Evolutionary conservation across 1,140 invertebrate species (phyloP).

Genomic region (Piezodorus guildinii): DNA sequence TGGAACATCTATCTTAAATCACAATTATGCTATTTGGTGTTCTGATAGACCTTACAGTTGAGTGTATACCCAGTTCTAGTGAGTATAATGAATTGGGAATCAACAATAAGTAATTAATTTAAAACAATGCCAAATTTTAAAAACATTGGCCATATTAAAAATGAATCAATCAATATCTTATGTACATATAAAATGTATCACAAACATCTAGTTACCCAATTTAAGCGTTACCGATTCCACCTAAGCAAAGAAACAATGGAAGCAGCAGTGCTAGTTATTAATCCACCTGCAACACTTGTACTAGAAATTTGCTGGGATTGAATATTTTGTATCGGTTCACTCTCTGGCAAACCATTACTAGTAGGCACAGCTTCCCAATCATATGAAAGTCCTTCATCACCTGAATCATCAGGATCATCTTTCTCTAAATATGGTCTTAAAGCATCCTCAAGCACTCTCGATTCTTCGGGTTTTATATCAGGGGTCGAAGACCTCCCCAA

Average conservation of each 20-base stretch:
- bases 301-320: constrained; percentile 37
- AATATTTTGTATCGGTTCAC: neutral
- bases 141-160: no score
- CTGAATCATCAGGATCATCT: constrained; percentile 51
- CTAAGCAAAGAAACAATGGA: constrained; percentile 56
- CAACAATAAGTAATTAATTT: no score
- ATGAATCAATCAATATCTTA: no score
- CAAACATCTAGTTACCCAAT: no score
- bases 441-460: constrained; percentile 43
- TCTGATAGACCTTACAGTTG: neutral
- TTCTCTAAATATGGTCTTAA: constrained; percentile 43
- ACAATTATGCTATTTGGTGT: neutral
- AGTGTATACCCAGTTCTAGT: neutral
- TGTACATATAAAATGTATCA: no score
- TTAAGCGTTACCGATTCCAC: constrained; percentile 31
- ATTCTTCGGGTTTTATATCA: constrained; percentile 41
- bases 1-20: no score
- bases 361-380: constrained; percentile 54
- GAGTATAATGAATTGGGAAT: no score
- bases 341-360: neutral
- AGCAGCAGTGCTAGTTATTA: constrained; percentile 54
- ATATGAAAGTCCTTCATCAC: constrained; percentile 47
- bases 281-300: constrained; percentile 45
- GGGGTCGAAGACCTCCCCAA: constrained; percentile 53
- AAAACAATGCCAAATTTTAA: no score